A percentile compares a stretch with the other conserved stretches of the same genome.
Evolutionary conservation across 2,888 invertebrate genomes (phyloP).

Genomic region (Abrostola tripartita): DNA sequence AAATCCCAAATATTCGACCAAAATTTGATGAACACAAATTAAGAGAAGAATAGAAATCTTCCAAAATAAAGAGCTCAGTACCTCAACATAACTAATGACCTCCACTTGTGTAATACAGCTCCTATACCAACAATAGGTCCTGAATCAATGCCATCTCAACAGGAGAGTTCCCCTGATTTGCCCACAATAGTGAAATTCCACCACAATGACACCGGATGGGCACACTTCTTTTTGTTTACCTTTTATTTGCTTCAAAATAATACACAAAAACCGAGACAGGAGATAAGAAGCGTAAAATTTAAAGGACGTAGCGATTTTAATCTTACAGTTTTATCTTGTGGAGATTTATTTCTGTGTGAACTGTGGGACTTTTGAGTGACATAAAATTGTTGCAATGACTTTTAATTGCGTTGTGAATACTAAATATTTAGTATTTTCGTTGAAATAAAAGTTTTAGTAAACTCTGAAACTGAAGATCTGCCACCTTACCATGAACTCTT

Average conservation of each 20-base stretch:
- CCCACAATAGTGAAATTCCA: constrained; percentile 59
- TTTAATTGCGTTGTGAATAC: neutral
- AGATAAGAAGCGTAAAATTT: constrained; percentile 70
- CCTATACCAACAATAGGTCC: constrained; percentile 43
- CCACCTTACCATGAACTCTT: no score
- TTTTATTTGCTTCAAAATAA: constrained; percentile 75
- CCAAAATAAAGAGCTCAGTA: constrained; percentile 21
- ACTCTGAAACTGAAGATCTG: no score
- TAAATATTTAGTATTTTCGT: no score
- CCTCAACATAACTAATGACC: constrained; percentile 32
- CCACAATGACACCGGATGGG: constrained; percentile 80
- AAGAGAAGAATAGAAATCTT: constrained; percentile 4
- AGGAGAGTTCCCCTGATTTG: constrained; percentile 47
- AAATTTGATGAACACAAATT: constrained; percentile 10
- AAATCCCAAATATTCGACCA: neutral
- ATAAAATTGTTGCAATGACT: neutral
- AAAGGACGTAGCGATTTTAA: constrained; percentile 44
- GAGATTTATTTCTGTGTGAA: constrained; percentile 19
- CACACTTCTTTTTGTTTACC: constrained; percentile 73
- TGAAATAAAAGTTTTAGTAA: no score
- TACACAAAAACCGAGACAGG: constrained; percentile 62
- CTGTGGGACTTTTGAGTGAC: constrained; percentile 6
- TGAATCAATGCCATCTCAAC: constrained; percentile 47
- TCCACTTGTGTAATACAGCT: constrained; percentile 42
- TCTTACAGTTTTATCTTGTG: constrained; percentile 23